These are phyloP conservation scores for Hystrix brachyura DNA, from an alignment of 2,113 vertebrate genomes.

Conservation along the genomic window DNA sequence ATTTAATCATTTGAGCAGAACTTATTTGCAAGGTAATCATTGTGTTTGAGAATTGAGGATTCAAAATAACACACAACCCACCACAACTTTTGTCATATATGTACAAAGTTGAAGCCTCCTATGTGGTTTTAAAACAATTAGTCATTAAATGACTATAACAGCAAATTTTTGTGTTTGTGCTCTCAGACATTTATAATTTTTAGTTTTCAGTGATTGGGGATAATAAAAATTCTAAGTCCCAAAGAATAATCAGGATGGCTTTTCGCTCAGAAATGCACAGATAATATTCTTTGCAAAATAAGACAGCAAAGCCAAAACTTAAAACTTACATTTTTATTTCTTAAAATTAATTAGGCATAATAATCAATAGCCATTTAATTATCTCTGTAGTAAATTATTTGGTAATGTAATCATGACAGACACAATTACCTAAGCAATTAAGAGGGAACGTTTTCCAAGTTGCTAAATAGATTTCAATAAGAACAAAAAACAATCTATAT, in stretches of 20 bases:
- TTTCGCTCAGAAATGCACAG: conserved; percentile 13
- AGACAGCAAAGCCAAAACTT: neutral
- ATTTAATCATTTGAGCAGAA: neutral
- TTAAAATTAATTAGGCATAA: conserved; percentile 40
- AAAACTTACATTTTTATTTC: neutral
- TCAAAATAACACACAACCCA: neutral
- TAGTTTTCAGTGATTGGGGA: conserved; percentile 3
- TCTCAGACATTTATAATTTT: neutral
- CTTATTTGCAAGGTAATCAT: neutral
- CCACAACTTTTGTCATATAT: neutral
- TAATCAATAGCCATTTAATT: conserved; percentile 68
- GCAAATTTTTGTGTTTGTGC: neutral
- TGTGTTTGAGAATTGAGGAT: neutral
- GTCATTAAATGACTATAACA: neutral
- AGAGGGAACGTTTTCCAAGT: conserved; percentile 62
- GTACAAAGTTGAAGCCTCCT: neutral
- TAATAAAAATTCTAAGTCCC: conserved; percentile 29
- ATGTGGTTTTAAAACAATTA: neutral
- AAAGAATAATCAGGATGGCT: conserved; percentile 29
- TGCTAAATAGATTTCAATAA: conserved; percentile 60
- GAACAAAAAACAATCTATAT: conserved; percentile 59
- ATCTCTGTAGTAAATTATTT: conserved; percentile 58
- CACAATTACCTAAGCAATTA: conserved; percentile 61
- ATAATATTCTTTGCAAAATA: conserved; percentile 69
- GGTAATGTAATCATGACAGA: conserved; percentile 58